These are phyloP conservation scores for Pseudoatta argentina DNA, from an alignment of 1,140 invertebrate species.

Conservation along the genomic window DNA sequence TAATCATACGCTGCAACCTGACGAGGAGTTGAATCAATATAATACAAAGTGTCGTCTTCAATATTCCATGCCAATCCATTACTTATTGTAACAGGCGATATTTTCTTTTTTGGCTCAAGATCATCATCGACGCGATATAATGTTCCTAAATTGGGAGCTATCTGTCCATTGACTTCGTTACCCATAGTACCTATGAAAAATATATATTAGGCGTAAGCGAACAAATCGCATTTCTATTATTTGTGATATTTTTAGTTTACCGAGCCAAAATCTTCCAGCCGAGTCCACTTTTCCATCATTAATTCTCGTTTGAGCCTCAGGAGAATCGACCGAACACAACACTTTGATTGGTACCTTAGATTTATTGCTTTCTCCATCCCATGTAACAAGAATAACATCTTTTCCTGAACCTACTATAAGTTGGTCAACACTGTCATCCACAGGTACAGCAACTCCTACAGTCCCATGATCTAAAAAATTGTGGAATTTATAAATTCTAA, in stretches of 20 bases:
- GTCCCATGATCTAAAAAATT: constrained; percentile 84
- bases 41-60: constrained; percentile 91
- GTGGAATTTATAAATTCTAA: background rate
- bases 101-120: constrained; percentile 78
- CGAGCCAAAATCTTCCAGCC: constrained; percentile 92
- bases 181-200: constrained; percentile 90
- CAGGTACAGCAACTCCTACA: constrained; percentile 90
- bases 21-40: constrained; percentile 90
- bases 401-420: constrained; percentile 89
- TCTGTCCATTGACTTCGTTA: constrained; percentile 85
- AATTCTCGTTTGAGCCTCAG: constrained; percentile 88
- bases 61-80: constrained; percentile 94
- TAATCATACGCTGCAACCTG: constrained; percentile 92
- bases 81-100: constrained; percentile 89
- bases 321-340: constrained; percentile 88
- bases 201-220: background rate
- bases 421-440: constrained; percentile 87
- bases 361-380: constrained; percentile 88
- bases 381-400: constrained; percentile 89
- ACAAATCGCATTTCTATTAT: background rate
- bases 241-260: constrained; percentile 84
- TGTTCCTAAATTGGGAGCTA: constrained; percentile 81
- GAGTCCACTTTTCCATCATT: constrained; percentile 96
- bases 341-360: constrained; percentile 85
- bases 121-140: constrained; percentile 87